Conservation (phyloP, 37 sponge, comb jelly and placozoan genomes). For the Oscarella lobularis region DNA sequence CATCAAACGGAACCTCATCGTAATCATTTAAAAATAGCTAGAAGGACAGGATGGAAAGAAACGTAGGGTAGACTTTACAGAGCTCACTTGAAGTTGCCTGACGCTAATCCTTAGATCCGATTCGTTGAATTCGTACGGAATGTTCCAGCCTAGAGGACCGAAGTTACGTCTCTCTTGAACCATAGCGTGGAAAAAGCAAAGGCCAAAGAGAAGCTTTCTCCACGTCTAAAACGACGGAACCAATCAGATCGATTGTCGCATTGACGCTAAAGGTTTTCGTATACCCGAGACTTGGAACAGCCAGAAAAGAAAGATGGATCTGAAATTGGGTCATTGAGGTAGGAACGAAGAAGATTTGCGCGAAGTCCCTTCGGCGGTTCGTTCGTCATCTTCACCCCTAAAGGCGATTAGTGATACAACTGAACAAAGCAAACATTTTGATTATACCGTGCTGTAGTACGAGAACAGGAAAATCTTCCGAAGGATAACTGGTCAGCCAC, state of each 20-base stretch:
- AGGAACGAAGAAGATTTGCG: constrained; percentile 31
- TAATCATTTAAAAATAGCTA: constrained; percentile 19
- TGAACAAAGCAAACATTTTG: not conserved
- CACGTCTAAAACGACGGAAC: not conserved
- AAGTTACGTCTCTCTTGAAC: constrained; percentile 32
- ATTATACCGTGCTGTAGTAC: constrained; percentile 34
- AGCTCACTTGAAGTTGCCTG: constrained; percentile 26
- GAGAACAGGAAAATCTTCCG: constrained; percentile 28
- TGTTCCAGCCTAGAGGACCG: constrained; percentile 40
- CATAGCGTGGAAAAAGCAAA: constrained; percentile 45
- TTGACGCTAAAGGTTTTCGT: no score
- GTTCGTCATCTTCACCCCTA: constrained; percentile 31
- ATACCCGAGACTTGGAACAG: no score
- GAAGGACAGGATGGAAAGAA: not conserved
- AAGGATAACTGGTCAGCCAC: constrained; percentile 43
- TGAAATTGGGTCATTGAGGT: constrained; percentile 14
- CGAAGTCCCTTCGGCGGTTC: constrained; percentile 37
- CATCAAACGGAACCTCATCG: constrained; percentile 15
- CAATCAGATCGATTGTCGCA: no score
- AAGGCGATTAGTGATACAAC: not conserved
- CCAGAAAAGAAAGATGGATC: constrained; percentile 10
- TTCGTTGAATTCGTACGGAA: constrained; percentile 50
- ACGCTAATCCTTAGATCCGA: constrained; percentile 35
- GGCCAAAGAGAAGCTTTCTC: constrained; percentile 16
- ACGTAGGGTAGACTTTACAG: not conserved